Conservation (phyloP, 2,113 vertebrate species). For the Nannospalax galili region DNA sequence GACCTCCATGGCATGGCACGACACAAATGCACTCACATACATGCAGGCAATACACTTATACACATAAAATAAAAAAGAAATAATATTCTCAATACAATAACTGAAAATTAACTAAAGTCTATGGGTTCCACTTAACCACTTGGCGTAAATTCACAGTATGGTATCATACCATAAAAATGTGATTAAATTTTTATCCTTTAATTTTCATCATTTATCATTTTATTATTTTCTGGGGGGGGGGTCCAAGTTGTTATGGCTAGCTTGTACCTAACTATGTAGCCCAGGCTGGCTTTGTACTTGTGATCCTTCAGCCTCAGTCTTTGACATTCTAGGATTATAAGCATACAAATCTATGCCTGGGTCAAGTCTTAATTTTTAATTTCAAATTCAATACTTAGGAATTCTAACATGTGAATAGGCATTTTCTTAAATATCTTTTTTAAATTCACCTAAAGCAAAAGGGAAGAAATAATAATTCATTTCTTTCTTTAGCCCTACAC, state of each 20-base stretch:
- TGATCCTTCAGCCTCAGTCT: neutral
- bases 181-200: neutral
- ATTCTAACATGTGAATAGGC: neutral
- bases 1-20: too few species aligned
- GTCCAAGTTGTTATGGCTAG: neutral
- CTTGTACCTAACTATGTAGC: neutral
- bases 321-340: neutral
- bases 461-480: neutral
- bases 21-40: too few species aligned
- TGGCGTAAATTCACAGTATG: neutral
- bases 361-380: neutral
- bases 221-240: neutral
- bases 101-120: neutral
- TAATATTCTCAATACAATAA: neutral
- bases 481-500: neutral
- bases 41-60: too few species aligned
- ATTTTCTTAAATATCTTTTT: slow-evolving; percentile 6
- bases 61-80: too few species aligned
- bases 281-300: too few species aligned
- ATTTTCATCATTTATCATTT: neutral
- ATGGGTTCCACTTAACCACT: neutral
- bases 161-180: neutral
- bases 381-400: slow-evolving; percentile 31
- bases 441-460: neutral
- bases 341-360: too few species aligned